Conservation (phyloP, 2,888 invertebrate species). For the Drosophila rellima region DNA sequence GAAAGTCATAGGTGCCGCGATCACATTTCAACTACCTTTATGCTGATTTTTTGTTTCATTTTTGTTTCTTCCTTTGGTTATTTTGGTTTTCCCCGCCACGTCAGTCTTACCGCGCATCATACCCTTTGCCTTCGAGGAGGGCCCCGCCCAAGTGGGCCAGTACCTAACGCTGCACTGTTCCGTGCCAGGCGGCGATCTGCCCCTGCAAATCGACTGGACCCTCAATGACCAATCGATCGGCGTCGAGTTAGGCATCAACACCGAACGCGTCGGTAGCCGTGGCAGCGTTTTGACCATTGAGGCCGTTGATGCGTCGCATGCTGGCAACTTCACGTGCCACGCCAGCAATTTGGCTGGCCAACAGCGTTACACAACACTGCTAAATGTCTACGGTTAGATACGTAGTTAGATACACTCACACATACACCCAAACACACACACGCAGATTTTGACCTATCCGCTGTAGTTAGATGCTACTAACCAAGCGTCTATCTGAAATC, state of each 20-base stretch:
- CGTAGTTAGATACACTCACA: conserved; percentile 12
- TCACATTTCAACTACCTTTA: conserved; percentile 17
- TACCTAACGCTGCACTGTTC: conserved; percentile 89
- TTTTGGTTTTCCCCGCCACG: conserved; percentile 12
- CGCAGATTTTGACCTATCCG: conserved; percentile 14
- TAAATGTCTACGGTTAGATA: conserved; percentile 90
- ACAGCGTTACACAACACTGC: conserved; percentile 89
- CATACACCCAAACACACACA: neutral
- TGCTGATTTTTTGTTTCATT: conserved; percentile 26
- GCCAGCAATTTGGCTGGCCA: conserved; percentile 91
- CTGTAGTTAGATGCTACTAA: conserved; percentile 71
- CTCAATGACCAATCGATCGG: conserved; percentile 87
- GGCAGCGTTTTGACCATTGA: conserved; percentile 89
- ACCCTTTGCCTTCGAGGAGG: conserved; percentile 92
- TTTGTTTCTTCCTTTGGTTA: conserved; percentile 31
- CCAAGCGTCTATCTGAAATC: conserved; percentile 34
- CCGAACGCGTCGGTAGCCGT: conserved; percentile 86
- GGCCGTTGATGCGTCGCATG: conserved; percentile 89
- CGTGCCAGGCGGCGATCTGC: conserved; percentile 92
- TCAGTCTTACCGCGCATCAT: conserved; percentile 93
- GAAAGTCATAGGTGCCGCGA: conserved; percentile 89
- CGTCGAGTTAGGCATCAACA: conserved; percentile 88
- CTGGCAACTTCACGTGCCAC: conserved; percentile 91
- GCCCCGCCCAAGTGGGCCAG: conserved; percentile 92
- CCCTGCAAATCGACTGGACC: conserved; percentile 91